Conservation (phyloP, 1,140 invertebrate species). For the Oryzaephilus surinamensis region DNA sequence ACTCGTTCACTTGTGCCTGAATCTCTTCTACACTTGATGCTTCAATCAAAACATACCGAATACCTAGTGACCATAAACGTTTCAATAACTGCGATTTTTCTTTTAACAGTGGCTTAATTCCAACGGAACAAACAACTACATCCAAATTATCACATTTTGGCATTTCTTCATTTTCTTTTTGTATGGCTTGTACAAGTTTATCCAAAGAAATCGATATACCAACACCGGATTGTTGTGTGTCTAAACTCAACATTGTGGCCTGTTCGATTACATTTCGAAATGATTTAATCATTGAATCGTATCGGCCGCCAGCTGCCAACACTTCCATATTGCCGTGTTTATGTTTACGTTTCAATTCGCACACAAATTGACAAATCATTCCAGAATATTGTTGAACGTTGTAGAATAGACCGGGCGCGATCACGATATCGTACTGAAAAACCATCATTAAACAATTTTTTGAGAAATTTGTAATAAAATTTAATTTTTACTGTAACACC, state of each 20-base stretch:
- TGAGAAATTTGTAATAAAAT: neutral
- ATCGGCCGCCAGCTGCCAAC: conserved; percentile 39
- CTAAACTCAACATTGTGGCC: conserved; percentile 21
- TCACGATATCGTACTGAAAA: conserved; percentile 46
- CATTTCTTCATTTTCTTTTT: conserved; percentile 37
- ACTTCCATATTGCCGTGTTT: conserved; percentile 37
- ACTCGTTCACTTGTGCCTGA: conserved; percentile 51
- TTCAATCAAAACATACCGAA: conserved; percentile 37
- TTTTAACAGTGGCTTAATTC: conserved; percentile 42
- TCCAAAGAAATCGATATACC: conserved; percentile 67
- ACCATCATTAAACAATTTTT: neutral
- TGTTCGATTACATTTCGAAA: conserved; percentile 32
- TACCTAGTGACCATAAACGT: conserved; percentile 37
- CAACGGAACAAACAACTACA: conserved; percentile 55
- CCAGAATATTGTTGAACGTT: conserved; percentile 58
- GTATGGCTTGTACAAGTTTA: conserved; percentile 49
- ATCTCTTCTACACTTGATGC: conserved; percentile 49
- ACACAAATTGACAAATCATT: conserved; percentile 60
- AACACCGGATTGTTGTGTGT: conserved; percentile 48
- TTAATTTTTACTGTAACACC: conserved; percentile 55
- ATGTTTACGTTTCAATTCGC: conserved; percentile 48
- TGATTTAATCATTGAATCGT: conserved; percentile 38
- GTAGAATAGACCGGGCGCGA: conserved; percentile 53
- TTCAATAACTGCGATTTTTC: conserved; percentile 48
- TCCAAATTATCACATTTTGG: conserved; percentile 40